Percentiles rank a stretch among this genome's conserved stretches.
Evolutionary conservation across 2,888 invertebrate species (phyloP).

Genomic region (Agrypnus murinus): DNA sequence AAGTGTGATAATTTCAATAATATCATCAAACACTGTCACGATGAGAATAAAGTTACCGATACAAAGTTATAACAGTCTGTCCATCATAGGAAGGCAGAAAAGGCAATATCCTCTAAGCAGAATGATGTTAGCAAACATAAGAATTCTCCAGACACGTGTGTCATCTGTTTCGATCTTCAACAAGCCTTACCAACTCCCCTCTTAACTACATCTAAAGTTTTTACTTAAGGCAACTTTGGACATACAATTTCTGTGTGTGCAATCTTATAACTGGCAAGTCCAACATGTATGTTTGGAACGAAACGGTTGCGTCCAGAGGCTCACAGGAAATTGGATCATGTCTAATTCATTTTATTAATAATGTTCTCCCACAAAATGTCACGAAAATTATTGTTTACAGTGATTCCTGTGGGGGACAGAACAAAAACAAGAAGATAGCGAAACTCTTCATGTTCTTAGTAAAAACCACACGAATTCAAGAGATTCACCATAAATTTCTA

Average conservation of each 20-base stretch:
- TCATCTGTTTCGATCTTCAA: slow-evolving; percentile 38
- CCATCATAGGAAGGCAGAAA: too few species aligned
- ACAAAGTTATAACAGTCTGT: too few species aligned
- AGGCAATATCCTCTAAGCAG: too few species aligned
- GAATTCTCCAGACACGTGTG: too few species aligned
- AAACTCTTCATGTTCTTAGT: slow-evolving; percentile 54
- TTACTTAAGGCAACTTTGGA: slow-evolving; percentile 24
- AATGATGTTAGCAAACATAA: too few species aligned
- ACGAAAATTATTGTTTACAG: slow-evolving; percentile 29
- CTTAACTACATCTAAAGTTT: slow-evolving; percentile 16
- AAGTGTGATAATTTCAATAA: too few species aligned
- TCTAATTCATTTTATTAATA: slow-evolving; percentile 11
- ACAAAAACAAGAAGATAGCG: slow-evolving; percentile 48
- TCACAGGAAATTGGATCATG: slow-evolving; percentile 22
- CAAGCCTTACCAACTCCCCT: slow-evolving; percentile 22
- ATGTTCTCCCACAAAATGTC: neutral
- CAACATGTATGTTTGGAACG: slow-evolving; percentile 28
- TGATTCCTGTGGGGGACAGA: slow-evolving; percentile 48
- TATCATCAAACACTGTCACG: too few species aligned
- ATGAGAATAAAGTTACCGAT: too few species aligned
- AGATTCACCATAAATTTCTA: slow-evolving; percentile 53
- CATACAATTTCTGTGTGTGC: slow-evolving; percentile 24
- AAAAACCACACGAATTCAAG: slow-evolving; percentile 44
- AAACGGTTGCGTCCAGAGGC: slow-evolving; percentile 19
- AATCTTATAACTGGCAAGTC: slow-evolving; percentile 3